Evolutionary conservation across 1,140 invertebrate genomes (phyloP).

Genomic region (Listronotus bonariensis): DNA sequence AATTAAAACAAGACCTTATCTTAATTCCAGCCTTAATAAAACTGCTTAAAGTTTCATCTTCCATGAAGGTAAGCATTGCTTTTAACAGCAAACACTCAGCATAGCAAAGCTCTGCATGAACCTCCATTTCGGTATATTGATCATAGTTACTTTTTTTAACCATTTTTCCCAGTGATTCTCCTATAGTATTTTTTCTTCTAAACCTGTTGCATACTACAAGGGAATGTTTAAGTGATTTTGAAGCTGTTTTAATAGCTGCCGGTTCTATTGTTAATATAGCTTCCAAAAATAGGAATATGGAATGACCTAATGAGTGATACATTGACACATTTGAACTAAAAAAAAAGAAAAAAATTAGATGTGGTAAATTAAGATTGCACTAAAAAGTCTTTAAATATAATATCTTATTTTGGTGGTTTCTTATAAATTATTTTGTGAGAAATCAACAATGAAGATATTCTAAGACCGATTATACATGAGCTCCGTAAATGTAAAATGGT

Average conservation of each 20-base stretch:
- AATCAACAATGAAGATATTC: too few species aligned
- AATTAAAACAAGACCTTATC: constrained; percentile 88
- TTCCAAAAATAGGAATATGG: constrained; percentile 89
- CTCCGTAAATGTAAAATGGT: too few species aligned
- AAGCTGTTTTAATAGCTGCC: constrained; percentile 74
- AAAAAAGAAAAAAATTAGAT: too few species aligned
- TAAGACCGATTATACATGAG: too few species aligned
- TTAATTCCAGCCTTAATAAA: constrained; percentile 93
- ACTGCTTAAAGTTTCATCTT: constrained; percentile 92
- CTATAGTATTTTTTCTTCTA: constrained; percentile 72
- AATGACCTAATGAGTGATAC: constrained; percentile 90
- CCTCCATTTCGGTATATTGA: constrained; percentile 77
- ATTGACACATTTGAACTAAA: constrained; percentile 79
- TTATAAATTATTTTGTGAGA: too few species aligned
- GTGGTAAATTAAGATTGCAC: too few species aligned
- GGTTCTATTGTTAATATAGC: constrained; percentile 92
- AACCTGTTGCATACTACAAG: constrained; percentile 77
- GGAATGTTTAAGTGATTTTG: constrained; percentile 72
- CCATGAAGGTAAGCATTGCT: constrained; percentile 89
- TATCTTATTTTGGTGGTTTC: too few species aligned
- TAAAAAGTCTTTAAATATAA: too few species aligned
- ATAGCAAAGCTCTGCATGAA: constrained; percentile 94
- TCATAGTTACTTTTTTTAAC: constrained; percentile 80
- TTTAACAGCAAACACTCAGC: constrained; percentile 88
- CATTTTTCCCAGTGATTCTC: constrained; percentile 80